Evolutionary conservation across 2,113 vertebrate species (phyloP).

Genomic region (Tupaia chinensis): DNA sequence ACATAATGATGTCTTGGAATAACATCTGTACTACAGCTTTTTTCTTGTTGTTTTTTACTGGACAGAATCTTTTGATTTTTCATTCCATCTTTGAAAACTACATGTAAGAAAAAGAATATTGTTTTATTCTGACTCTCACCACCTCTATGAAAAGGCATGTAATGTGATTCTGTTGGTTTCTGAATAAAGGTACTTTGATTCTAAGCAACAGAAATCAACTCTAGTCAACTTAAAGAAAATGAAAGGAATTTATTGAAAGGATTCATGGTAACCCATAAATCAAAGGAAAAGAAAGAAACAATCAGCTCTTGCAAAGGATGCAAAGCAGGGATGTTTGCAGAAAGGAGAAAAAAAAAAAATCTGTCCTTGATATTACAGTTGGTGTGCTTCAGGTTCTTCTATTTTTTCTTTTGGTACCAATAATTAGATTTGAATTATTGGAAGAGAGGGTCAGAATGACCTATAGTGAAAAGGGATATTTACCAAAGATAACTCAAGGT

Average conservation of each 20-base stretch:
- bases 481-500: neutral
- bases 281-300: slow-evolving; percentile 10
- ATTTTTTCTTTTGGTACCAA: neutral
- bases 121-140: neutral
- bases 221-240: neutral
- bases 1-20: slow-evolving; percentile 4
- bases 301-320: neutral
- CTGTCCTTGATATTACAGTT: neutral
- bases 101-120: neutral
- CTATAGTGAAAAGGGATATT: neutral
- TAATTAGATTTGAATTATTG: neutral
- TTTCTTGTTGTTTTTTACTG: neutral
- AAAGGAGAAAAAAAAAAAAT: neutral
- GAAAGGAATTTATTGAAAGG: neutral
- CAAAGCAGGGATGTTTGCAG: neutral
- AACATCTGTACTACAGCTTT: neutral
- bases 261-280: neutral
- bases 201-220: slow-evolving; percentile 18
- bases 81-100: slow-evolving; percentile 22
- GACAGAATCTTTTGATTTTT: slow-evolving; percentile 34
- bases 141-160: neutral
- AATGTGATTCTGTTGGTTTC: slow-evolving; percentile 11
- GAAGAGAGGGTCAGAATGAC: neutral
- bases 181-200: slow-evolving; percentile 8
- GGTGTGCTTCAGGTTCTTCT: neutral